These are phyloP conservation scores for Synanthedon tipuliformis DNA, from an alignment of 2,888 invertebrate species.

Conservation along the genomic window DNA sequence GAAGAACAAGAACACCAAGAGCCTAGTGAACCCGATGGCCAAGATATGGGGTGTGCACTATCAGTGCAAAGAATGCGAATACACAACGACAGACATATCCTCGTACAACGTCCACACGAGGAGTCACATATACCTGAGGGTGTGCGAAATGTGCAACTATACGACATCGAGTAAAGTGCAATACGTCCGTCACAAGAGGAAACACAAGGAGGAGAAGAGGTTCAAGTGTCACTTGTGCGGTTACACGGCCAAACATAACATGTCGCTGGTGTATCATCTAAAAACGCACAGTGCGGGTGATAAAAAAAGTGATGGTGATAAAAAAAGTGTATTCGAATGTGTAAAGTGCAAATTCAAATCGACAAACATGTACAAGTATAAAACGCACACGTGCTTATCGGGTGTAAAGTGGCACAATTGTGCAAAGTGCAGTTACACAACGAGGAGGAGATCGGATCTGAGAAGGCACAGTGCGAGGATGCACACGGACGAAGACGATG, in stretches of 20 bases:
- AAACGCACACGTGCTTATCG: background rate
- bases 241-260: slow-evolving; percentile 38
- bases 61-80: slow-evolving; percentile 35
- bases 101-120: slow-evolving; percentile 19
- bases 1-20: slow-evolving; percentile 4
- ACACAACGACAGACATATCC: slow-evolving; percentile 5
- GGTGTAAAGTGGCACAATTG: slow-evolving; percentile 13
- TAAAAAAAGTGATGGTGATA: background rate
- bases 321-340: slow-evolving; percentile 11
- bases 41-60: slow-evolving; percentile 21
- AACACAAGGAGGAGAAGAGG: slow-evolving; percentile 31
- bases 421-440: slow-evolving; percentile 21
- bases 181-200: slow-evolving; percentile 28
- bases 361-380: slow-evolving; percentile 3
- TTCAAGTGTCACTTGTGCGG: slow-evolving; percentile 40
- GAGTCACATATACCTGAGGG: slow-evolving; percentile 16
- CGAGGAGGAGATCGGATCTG: slow-evolving; percentile 24
- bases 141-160: slow-evolving; percentile 37
- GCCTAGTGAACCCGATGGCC: slow-evolving; percentile 1
- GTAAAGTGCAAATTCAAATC: slow-evolving; percentile 13
- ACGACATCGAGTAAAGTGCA: slow-evolving; percentile 32
- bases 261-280: slow-evolving; percentile 45
- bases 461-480: slow-evolving; percentile 19
- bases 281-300: slow-evolving; percentile 21
- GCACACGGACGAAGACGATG: slow-evolving; percentile 14